Evolutionary conservation across 2,113 vertebrate genomes (phyloP).

Genomic region (Pelobates fuscus): DNA sequence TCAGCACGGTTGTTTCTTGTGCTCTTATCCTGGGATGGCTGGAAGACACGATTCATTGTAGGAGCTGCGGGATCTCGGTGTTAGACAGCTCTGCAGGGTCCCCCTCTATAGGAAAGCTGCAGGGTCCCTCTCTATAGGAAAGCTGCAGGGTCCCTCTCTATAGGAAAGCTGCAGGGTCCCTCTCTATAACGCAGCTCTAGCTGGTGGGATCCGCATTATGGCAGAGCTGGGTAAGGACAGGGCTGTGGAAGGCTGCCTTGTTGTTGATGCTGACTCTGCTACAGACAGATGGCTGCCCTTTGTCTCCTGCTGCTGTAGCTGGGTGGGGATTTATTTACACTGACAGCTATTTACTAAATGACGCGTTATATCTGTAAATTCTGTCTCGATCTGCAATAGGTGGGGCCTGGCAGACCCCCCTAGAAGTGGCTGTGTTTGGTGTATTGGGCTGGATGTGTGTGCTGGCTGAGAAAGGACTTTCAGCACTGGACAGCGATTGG

Average conservation of each 20-base stretch:
- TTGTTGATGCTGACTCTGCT: background rate
- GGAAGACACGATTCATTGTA: background rate
- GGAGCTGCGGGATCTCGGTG: background rate
- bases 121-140: too few relatives aligned
- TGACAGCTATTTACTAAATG: background rate
- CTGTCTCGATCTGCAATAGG: too few relatives aligned
- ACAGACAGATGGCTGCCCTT: background rate
- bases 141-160: too few relatives aligned
- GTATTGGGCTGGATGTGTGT: background rate
- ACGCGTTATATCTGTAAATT: too few relatives aligned
- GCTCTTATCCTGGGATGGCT: background rate
- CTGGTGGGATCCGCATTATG: background rate
- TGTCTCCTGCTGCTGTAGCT: background rate
- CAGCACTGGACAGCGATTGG: conserved; percentile 45
- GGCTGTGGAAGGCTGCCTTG: background rate
- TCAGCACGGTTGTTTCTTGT: background rate
- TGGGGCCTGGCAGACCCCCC: too few relatives aligned
- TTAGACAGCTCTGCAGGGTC: too few relatives aligned
- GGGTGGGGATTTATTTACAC: background rate
- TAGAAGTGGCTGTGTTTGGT: background rate
- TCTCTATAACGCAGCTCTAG: background rate
- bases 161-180: too few relatives aligned
- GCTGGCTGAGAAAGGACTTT: background rate
- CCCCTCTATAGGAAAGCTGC: too few relatives aligned
- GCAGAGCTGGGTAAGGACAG: background rate